Conservation (phyloP, 2,888 invertebrate species). For the Heliconius cydno region DNA sequence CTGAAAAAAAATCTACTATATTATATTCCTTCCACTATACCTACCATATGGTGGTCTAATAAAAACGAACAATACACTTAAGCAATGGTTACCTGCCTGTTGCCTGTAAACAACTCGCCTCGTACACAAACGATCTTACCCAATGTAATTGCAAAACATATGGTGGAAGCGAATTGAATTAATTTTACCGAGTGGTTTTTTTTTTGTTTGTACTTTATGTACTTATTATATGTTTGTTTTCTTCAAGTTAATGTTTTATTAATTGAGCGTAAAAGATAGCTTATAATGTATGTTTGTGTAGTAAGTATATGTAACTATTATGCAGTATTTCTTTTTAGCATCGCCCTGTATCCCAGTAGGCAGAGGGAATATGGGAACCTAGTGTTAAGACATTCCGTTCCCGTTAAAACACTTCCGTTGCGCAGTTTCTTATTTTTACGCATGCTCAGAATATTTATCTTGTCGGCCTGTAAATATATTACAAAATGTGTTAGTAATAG, state of each 20-base stretch:
- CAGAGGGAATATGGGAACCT: no score
- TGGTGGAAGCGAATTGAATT: conserved; percentile 21
- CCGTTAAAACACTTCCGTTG: no score
- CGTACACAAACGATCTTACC: conserved; percentile 33
- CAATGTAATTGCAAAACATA: conserved; percentile 30
- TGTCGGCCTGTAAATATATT: not conserved
- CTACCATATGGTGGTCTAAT: not conserved
- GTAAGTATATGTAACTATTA: no score
- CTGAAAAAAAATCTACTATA: not conserved
- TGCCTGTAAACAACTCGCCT: conserved; percentile 30
- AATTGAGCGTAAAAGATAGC: not conserved
- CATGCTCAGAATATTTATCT: not conserved
- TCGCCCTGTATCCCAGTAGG: no score
- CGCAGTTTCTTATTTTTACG: no score
- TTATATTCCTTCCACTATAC: not conserved
- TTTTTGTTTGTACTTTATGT: not conserved
- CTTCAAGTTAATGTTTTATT: not conserved
- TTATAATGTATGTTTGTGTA: not conserved
- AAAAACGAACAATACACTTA: conserved; percentile 32
- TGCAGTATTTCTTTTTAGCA: no score
- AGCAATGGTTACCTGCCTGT: conserved; percentile 32
- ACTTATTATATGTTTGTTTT: not conserved
- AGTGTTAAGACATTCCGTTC: no score
- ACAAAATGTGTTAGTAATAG: not conserved
- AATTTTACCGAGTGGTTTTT: conserved; percentile 22